These are phyloP conservation scores for Eurytemora carolleeae DNA, from an alignment of 1,140 invertebrate species.

Conservation along the genomic window DNA sequence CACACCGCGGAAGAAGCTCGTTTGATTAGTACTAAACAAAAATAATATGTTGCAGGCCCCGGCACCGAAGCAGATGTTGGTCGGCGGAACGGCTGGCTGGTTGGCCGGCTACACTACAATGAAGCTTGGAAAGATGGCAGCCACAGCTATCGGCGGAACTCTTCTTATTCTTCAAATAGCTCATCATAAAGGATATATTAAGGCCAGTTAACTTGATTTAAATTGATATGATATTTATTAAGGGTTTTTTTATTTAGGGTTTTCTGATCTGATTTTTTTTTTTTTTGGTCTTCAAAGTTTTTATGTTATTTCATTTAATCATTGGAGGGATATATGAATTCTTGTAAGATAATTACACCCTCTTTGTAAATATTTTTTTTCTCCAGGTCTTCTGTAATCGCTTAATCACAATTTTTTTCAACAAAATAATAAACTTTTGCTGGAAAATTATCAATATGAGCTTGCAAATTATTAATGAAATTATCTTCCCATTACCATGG, in stretches of 20 bases:
- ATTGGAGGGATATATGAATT: conserved; percentile 1
- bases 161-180: conserved; percentile 74
- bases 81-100: conserved; percentile 73
- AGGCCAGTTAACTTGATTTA: conserved; percentile 25
- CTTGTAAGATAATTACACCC: too few species aligned
- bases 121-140: conserved; percentile 75
- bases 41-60: conserved; percentile 41
- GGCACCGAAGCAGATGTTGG: conserved; percentile 59
- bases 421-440: too few species aligned
- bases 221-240: too few species aligned
- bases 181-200: conserved; percentile 73
- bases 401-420: too few species aligned
- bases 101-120: conserved; percentile 66
- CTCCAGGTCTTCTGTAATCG: too few species aligned
- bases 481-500: too few species aligned
- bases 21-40: too few species aligned
- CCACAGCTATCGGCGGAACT: conserved; percentile 63
- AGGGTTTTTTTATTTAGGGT: not conserved
- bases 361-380: too few species aligned
- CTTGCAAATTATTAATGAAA: too few species aligned
- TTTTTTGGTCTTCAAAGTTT: too few species aligned
- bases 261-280: conserved; percentile 1
- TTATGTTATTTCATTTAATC: conserved; percentile 1
- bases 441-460: too few species aligned
- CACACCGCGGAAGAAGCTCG: too few species aligned